A percentile compares a stretch with the other conserved stretches of the same genome.
These are phyloP conservation scores for Popillia japonica DNA, from an alignment of 1,140 invertebrate genomes.

Conservation along the genomic window DNA sequence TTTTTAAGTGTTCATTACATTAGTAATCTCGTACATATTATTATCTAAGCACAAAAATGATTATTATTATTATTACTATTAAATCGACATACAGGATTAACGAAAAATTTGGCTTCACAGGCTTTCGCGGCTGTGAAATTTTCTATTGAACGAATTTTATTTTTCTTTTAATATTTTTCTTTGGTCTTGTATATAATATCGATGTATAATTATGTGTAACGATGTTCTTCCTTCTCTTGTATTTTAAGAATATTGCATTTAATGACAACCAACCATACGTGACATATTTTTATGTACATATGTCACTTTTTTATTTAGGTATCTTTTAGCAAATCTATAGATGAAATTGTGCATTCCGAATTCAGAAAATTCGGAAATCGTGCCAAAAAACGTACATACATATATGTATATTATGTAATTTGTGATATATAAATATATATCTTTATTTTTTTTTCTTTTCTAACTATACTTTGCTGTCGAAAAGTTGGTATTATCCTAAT, in stretches of 20 bases:
- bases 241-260: not conserved
- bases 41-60: not conserved
- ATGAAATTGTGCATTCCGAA: not conserved
- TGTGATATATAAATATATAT: slow-evolving; percentile 2
- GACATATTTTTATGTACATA: no score
- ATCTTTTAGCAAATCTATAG: not conserved
- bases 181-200: not conserved
- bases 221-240: not conserved
- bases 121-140: not conserved
- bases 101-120: slow-evolving; percentile 19
- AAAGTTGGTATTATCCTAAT: no score
- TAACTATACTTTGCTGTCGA: no score
- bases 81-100: not conserved
- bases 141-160: not conserved
- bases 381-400: not conserved
- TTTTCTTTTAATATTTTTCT: not conserved
- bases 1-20: slow-evolving; percentile 8
- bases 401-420: slow-evolving; percentile 15
- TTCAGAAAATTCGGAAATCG: not conserved
- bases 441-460: not conserved
- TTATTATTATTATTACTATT: not conserved
- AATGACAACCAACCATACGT: not conserved
- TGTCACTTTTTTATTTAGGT: no score
- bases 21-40: not conserved
- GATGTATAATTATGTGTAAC: not conserved